Percentiles rank a stretch among this genome's conserved stretches.
Evolutionary conservation across 2,797 vertebrate species (phyloP).

Genomic region (Erethizon dorsatum): DNA sequence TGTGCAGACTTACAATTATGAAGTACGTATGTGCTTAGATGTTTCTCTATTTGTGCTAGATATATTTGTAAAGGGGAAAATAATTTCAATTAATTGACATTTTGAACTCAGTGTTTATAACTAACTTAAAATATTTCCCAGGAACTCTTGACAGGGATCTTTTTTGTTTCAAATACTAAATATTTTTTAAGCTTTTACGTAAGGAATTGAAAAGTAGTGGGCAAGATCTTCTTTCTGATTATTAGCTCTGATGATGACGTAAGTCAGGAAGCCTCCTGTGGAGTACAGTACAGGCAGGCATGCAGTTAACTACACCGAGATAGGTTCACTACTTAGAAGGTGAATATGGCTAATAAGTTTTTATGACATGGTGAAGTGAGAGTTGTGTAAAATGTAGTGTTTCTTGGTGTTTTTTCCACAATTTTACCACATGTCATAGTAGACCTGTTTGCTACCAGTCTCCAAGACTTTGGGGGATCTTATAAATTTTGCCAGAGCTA

Average conservation of each 20-base stretch:
- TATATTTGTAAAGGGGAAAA: constrained; percentile 19
- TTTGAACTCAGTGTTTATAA: constrained; percentile 4
- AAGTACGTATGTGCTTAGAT: not conserved
- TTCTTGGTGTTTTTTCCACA: constrained; percentile 51
- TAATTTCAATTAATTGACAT: not conserved
- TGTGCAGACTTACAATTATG: not conserved
- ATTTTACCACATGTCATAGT: not conserved
- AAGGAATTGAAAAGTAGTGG: constrained; percentile 3
- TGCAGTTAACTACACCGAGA: not conserved
- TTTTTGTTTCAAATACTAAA: not conserved
- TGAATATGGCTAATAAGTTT: not conserved
- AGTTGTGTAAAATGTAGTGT: not conserved
- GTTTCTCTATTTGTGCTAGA: not conserved
- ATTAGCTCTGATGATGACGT: not conserved
- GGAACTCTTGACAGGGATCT: not conserved
- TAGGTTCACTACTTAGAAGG: not conserved
- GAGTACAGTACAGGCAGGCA: not conserved
- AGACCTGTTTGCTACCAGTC: not conserved
- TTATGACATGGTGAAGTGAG: not conserved
- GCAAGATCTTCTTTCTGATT: not conserved
- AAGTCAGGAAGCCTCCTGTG: not conserved
- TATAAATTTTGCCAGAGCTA: not conserved
- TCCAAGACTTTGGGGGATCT: not conserved
- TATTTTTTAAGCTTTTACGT: not conserved
- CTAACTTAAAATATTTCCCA: constrained; percentile 17